These are phyloP conservation scores for Hydra vulgaris DNA, from an alignment of 30 jellyfish, hydroid and myxozoan genomes.

Conservation along the genomic window DNA sequence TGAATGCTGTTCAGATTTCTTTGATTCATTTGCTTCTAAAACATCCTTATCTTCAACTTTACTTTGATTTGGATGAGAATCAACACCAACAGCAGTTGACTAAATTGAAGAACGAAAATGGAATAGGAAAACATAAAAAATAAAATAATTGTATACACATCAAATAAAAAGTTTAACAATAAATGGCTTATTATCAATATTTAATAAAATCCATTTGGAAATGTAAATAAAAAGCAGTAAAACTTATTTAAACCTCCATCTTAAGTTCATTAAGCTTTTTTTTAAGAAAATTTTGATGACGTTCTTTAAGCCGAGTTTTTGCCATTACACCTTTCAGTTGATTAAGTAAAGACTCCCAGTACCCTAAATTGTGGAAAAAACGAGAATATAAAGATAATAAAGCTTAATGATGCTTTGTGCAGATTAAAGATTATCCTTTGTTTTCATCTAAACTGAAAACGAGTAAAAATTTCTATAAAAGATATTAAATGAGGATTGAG, in stretches of 20 bases:
- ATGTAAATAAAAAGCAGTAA: no score
- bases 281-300: constrained; percentile 61
- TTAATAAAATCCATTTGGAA: not conserved
- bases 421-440: no score
- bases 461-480: no score
- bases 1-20: no score
- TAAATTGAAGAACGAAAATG: not conserved
- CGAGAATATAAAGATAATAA: not conserved
- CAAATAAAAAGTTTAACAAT: no score
- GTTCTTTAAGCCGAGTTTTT: constrained; percentile 74
- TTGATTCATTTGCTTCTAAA: not conserved
- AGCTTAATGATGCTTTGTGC: no score
- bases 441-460: no score
- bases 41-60: not conserved
- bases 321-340: constrained; percentile 80
- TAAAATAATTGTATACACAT: no score
- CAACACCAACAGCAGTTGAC: not conserved
- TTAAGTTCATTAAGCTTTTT: constrained; percentile 56
- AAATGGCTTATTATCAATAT: no score
- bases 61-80: not conserved
- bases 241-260: constrained; percentile 74
- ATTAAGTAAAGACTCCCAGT: constrained; percentile 92
- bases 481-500: no score
- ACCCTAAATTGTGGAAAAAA: constrained; percentile 45
- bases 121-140: not conserved